phyloP scores from a whole-genome alignment of 2,113 vertebrate species.

The Numida meleagris region DNA sequence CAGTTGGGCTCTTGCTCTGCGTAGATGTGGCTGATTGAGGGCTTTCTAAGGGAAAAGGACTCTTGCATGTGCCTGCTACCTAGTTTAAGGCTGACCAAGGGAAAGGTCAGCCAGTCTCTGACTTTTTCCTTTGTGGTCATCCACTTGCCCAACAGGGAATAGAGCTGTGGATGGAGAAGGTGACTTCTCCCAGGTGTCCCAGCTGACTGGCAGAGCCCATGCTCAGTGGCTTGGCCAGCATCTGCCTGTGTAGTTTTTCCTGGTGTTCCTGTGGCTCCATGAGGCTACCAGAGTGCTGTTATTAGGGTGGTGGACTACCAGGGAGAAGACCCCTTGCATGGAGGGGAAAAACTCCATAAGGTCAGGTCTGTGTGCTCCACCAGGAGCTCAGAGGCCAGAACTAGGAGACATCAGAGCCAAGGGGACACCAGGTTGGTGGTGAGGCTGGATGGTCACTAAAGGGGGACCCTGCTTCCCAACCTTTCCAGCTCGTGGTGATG shows the following conservation, averaged over 20 bases:
- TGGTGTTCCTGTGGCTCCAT: accelerated
- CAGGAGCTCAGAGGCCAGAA: neutral
- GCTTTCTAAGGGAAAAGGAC: neutral
- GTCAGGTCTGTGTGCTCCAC: neutral
- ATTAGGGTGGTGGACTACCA: neutral
- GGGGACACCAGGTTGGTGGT: accelerated
- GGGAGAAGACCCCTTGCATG: accelerated
- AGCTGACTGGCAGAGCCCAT: neutral
- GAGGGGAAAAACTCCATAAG: neutral
- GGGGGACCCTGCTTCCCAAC: neutral
- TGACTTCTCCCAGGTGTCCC: neutral
- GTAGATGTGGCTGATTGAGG: accelerated
- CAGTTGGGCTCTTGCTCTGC: neutral
- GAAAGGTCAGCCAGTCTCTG: neutral
- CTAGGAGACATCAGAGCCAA: neutral
- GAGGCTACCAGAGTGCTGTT: neutral
- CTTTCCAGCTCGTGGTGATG: accelerated
- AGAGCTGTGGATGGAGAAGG: neutral
- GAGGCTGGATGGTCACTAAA: neutral
- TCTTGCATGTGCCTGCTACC: neutral
- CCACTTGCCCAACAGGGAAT: accelerated
- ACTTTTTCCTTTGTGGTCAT: neutral
- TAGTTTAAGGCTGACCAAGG: neutral
- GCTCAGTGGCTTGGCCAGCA: neutral
- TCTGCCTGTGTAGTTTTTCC: neutral